Base-by-base conservation (phyloP, 1,140 invertebrate species). In the Diploscapter pachys region DNA sequence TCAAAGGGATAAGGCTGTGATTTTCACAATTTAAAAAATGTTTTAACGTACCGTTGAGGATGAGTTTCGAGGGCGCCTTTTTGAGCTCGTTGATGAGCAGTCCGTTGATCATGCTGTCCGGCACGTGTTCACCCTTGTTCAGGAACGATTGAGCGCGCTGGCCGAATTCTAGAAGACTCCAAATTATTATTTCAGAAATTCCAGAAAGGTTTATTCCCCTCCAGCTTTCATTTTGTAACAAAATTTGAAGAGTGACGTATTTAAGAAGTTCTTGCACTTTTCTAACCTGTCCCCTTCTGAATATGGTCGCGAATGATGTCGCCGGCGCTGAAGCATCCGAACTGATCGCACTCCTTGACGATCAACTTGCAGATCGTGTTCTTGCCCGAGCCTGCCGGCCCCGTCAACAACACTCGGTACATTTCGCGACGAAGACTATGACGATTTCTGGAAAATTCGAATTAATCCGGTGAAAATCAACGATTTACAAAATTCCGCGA, bases 61-160 rank as follows among this genome's bases (percentile, higher is more conserved):
- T 51, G 3, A 63, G 65, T 69, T 56, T 61, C 8, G 54, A 52
- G 48, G 65, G 65, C 49, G 73, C 56, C 53, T 67, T 59, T 5
- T 69, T 50, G 52, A 74, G 59, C 11, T 68, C 73, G 0, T 53
- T 55, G 6, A 74, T n/a, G 6, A 74, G 55, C 5, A 64, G 51
- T 69, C 73, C 73, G 48, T 74, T 74, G 4, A 74, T 57, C 53
- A 74, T 64, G 70, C 63, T 74, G 57, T 74, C 73, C 4, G 73
- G 73, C 51, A 74, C 64, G 48, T 64, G 66, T 61, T 74, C 73
- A 61, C 73, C 73, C 48, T 74, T 74, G 66, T 74, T 74, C 5
- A 74, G 9, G 48, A 74, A 74, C 9, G 73, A 56, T 68, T 64
- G 63, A 55, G 66, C 73, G 13, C 73, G 64, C 11, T 54, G 3